Evolutionary conservation across 2,113 vertebrate genomes (phyloP).

Genomic region (Corythaixoides concolor): DNA sequence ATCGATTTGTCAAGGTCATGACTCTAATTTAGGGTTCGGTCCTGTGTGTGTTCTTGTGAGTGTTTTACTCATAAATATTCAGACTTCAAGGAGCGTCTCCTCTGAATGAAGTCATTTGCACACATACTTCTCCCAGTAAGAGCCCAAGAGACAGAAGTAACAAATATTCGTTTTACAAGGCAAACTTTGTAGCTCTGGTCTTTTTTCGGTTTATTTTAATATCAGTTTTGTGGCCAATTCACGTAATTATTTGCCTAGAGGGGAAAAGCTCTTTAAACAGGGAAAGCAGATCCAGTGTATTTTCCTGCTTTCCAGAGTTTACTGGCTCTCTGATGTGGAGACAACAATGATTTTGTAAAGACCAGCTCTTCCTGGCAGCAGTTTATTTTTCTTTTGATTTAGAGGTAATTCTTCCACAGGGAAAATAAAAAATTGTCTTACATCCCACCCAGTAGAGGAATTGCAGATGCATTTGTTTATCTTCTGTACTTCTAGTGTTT

Average conservation of each 20-base stretch:
- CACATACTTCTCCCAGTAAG: not conserved
- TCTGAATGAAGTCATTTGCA: not conserved
- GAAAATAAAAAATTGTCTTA: not conserved
- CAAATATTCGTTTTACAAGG: conserved; percentile 13
- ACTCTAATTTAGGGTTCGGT: not conserved
- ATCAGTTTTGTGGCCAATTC: conserved; percentile 33
- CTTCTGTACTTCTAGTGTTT: not conserved
- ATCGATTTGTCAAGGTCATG: not conserved
- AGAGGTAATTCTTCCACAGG: not conserved
- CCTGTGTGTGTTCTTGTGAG: not conserved
- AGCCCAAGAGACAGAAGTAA: not conserved
- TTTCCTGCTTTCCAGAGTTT: not conserved
- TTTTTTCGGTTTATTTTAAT: not conserved
- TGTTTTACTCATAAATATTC: not conserved
- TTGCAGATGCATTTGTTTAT: not conserved
- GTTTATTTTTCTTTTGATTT: conserved; percentile 33
- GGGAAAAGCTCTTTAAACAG: not conserved
- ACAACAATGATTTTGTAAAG: conserved; percentile 6
- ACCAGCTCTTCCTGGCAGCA: not conserved
- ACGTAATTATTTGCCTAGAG: not conserved
- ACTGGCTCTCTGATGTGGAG: not conserved
- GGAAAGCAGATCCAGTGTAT: not conserved
- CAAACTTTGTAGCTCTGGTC: not conserved
- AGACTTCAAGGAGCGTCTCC: not conserved
- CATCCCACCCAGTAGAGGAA: not conserved